Conservation (phyloP, 2,113 vertebrate species). For the Copsychus sechellarum region DNA sequence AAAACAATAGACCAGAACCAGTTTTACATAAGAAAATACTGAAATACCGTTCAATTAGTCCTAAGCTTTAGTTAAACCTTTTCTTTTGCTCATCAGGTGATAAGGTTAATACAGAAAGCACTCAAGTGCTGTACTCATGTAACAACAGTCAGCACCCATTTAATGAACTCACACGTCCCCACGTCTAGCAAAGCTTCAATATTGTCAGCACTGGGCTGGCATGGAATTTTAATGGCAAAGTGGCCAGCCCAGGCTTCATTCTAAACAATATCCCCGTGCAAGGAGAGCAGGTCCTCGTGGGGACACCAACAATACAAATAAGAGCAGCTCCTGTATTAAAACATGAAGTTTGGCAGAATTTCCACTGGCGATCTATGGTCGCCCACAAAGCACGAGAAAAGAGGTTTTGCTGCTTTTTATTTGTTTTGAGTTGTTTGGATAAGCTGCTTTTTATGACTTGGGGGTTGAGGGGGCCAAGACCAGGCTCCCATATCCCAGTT, state of each 20-base stretch:
- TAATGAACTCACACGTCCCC: slow-evolving; percentile 49
- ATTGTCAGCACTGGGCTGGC: not conserved
- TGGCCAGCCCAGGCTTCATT: not conserved
- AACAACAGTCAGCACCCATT: slow-evolving; percentile 46
- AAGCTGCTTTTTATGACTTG: slow-evolving; percentile 61
- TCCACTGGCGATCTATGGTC: not conserved
- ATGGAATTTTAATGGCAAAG: slow-evolving; percentile 54
- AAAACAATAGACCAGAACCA: slow-evolving; percentile 84
- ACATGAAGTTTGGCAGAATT: slow-evolving; percentile 55
- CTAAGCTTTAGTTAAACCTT: slow-evolving; percentile 74
- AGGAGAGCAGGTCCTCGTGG: slow-evolving; percentile 23
- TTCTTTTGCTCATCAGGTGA: slow-evolving; percentile 71
- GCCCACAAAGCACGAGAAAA: slow-evolving; percentile 40
- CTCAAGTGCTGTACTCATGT: slow-evolving; percentile 61
- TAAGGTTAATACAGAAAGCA: slow-evolving; percentile 75
- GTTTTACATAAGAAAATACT: slow-evolving; percentile 81
- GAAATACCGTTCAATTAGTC: slow-evolving; percentile 75
- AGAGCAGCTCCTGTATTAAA: slow-evolving; percentile 11
- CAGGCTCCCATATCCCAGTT: not conserved
- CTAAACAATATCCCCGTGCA: slow-evolving; percentile 10
- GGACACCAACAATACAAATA: not conserved
- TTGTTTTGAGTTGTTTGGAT: slow-evolving; percentile 64
- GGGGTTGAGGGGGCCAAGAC: not conserved
- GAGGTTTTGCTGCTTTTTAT: slow-evolving; percentile 57
- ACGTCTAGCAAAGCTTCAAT: slow-evolving; percentile 54